These are phyloP conservation scores for Isoperla grammatica DNA, from an alignment of 2,888 invertebrate species.

Conservation along the genomic window DNA sequence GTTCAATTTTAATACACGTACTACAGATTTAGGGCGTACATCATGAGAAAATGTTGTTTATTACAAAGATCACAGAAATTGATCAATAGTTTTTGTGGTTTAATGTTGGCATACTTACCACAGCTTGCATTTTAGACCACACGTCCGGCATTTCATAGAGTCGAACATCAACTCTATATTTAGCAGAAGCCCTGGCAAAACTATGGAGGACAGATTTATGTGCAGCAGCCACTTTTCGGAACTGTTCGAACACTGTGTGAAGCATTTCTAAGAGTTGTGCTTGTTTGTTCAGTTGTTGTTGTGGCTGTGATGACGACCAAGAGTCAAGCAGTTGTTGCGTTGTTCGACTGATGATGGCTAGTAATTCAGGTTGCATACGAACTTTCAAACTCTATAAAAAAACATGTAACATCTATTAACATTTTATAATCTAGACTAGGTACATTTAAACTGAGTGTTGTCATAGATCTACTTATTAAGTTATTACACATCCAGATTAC, in stretches of 20 bases:
- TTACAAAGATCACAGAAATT: no score
- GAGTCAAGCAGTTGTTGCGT: slow-evolving; percentile 66
- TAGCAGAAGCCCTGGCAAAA: slow-evolving; percentile 56
- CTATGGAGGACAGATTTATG: slow-evolving; percentile 62
- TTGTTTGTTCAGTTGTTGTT: slow-evolving; percentile 13
- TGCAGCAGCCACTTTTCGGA: slow-evolving; percentile 72
- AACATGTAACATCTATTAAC: slow-evolving; percentile 15
- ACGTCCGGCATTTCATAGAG: slow-evolving; percentile 72
- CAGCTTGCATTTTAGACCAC: slow-evolving; percentile 86
- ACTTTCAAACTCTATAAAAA: slow-evolving; percentile 64
- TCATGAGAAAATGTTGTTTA: no score
- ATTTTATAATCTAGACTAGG: no score
- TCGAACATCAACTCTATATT: slow-evolving; percentile 50
- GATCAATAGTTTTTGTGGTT: no score
- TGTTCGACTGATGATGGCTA: slow-evolving; percentile 71
- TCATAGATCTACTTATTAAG: no score
- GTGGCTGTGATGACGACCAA: slow-evolving; percentile 3
- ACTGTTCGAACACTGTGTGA: slow-evolving; percentile 73
- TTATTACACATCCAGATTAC: no score
- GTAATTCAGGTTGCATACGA: slow-evolving; percentile 75
- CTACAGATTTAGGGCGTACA: no score
- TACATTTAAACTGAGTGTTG: slow-evolving; percentile 9
- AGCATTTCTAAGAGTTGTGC: slow-evolving; percentile 56
- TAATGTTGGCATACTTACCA: no score
- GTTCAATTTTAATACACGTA: no score